phyloP scores from a whole-genome alignment of 1,140 invertebrate genomes.

The Macrotrachela quadricornifera region DNA sequence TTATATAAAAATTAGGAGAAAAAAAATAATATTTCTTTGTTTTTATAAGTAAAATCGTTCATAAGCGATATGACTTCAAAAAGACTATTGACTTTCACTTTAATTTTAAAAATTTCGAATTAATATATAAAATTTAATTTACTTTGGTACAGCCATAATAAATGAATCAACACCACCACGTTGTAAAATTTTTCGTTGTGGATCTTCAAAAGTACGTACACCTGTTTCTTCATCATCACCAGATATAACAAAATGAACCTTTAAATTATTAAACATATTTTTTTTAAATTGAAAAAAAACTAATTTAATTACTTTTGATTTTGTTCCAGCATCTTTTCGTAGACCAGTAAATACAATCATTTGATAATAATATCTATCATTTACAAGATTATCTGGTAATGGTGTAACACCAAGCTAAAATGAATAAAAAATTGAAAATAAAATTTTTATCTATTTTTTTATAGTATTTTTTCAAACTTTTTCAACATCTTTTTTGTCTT shows the following conservation, averaged over 20 bases:
- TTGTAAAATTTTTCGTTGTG: slow-evolving; percentile 18
- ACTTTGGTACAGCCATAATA: slow-evolving; percentile 33
- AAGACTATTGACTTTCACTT: too few species aligned
- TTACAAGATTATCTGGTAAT: slow-evolving; percentile 27
- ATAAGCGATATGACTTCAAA: too few species aligned
- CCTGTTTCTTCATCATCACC: slow-evolving; percentile 27
- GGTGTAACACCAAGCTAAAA: slow-evolving; percentile 26
- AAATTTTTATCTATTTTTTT: not conserved
- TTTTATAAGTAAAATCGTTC: not conserved
- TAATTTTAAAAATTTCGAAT: too few species aligned
- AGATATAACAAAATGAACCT: slow-evolving; percentile 26
- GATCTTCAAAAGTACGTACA: slow-evolving; percentile 20
- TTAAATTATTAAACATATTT: slow-evolving; percentile 4
- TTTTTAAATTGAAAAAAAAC: too few species aligned
- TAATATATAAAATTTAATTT: not conserved
- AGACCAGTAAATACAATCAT: slow-evolving; percentile 24
- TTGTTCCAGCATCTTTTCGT: slow-evolving; percentile 21
- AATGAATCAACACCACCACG: slow-evolving; percentile 32
- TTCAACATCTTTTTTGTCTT: slow-evolving; percentile 33
- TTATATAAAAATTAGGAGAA: too few species aligned
- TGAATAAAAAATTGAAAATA: slow-evolving; percentile 10
- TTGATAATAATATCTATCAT: slow-evolving; percentile 27
- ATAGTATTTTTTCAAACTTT: slow-evolving; percentile 15
- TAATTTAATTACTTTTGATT: slow-evolving; percentile 15
- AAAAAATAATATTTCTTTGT: not conserved